A percentile compares a stretch with the other conserved stretches of the same genome.
phyloP scores from a whole-genome alignment of 2,113 vertebrate genomes.

The Girardinichthys multiradiatus region DNA sequence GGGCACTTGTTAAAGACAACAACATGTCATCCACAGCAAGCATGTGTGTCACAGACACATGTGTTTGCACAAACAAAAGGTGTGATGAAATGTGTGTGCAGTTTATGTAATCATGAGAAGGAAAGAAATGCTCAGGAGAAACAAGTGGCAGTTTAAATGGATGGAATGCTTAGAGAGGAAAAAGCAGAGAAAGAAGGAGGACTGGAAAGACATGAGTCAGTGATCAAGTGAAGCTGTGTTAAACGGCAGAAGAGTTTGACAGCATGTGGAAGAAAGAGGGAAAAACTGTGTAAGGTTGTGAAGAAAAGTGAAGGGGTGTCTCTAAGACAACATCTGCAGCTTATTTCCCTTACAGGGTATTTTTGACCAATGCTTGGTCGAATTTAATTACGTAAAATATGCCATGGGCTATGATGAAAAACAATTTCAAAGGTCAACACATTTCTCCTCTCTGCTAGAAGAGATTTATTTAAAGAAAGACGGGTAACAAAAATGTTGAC shows the following conservation, averaged over 20 bases:
- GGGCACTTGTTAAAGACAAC: conserved; percentile 71
- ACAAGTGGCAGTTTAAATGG: conserved; percentile 7
- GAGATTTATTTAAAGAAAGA: background rate
- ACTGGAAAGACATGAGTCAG: conserved; percentile 60
- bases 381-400: background rate
- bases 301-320: background rate
- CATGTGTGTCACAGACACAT: conserved; percentile 21
- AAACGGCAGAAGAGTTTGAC: conserved; percentile 14
- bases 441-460: background rate
- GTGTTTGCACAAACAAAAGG: conserved; percentile 11
- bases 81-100: conserved; percentile 6
- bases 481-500: background rate
- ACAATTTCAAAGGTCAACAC: background rate
- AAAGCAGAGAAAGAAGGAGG: conserved; percentile 12
- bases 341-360: conserved; percentile 2
- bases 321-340: conserved; percentile 14
- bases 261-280: conserved; percentile 13
- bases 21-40: conserved; percentile 47
- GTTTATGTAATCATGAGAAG: background rate
- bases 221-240: conserved; percentile 39
- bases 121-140: conserved; percentile 5
- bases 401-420: background rate
- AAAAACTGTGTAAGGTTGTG: conserved; percentile 46
- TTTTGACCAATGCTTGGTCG: background rate
- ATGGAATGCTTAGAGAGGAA: conserved; percentile 6